These are phyloP conservation scores for Poecilia latipinna DNA, from an alignment of 2,113 vertebrate genomes.

Conservation along the genomic window DNA sequence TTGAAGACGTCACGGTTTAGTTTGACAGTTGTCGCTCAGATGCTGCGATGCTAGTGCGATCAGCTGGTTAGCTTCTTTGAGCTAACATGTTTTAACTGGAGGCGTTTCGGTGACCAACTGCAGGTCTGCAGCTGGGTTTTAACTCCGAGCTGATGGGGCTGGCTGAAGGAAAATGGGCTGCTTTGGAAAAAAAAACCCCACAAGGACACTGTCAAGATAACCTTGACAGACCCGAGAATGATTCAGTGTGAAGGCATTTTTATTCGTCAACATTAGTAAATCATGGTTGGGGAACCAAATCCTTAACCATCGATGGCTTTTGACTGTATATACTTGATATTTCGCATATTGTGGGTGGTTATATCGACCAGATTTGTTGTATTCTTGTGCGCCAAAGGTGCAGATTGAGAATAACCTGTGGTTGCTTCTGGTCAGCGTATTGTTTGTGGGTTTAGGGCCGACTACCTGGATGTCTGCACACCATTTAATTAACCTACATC, in stretches of 20 bases:
- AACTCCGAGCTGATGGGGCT: neutral
- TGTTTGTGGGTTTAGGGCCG: conserved; percentile 11
- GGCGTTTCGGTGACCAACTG: neutral
- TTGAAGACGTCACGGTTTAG: conserved; percentile 28
- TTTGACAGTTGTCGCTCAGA: conserved; percentile 51
- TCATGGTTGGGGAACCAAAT: no score
- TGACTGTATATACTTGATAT: neutral
- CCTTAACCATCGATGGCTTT: neutral
- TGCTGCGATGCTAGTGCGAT: conserved; percentile 37
- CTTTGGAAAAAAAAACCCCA: neutral
- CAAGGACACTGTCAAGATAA: neutral
- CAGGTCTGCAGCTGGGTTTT: neutral
- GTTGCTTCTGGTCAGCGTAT: conserved; percentile 19
- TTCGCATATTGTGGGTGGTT: conserved; percentile 1
- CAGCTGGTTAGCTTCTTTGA: conserved; percentile 45
- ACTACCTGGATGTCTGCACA: neutral
- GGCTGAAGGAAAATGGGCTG: no score
- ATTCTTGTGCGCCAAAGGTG: conserved; percentile 2
- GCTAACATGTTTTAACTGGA: conserved; percentile 16
- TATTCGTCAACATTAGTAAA: neutral
- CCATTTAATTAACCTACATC: neutral
- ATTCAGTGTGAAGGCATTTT: neutral
- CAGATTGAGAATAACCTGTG: conserved; percentile 12
- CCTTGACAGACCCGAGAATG: neutral
- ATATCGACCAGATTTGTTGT: neutral